These are phyloP conservation scores for Calephelis perditalis DNA, from an alignment of 2,888 invertebrate species.

Conservation along the genomic window DNA sequence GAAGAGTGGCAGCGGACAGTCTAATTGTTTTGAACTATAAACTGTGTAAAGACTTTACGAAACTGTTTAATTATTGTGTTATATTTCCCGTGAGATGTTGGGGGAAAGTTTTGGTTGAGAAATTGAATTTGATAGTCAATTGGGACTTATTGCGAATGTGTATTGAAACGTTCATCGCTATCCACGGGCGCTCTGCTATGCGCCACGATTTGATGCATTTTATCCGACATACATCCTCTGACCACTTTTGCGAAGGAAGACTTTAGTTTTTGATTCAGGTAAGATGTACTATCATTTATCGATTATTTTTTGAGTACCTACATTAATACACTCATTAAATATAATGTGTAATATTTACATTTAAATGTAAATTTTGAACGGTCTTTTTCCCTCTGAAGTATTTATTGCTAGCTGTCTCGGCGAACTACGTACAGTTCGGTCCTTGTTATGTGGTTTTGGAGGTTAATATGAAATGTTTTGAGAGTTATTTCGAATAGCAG, in stretches of 20 bases:
- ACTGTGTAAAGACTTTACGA: slow-evolving; percentile 41
- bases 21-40: slow-evolving; percentile 32
- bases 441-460: too few relatives aligned
- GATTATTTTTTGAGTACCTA: background rate
- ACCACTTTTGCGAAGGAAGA: slow-evolving; percentile 85
- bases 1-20: slow-evolving; percentile 31
- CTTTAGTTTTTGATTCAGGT: slow-evolving; percentile 51
- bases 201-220: slow-evolving; percentile 85
- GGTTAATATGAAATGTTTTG: too few relatives aligned
- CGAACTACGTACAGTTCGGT: too few relatives aligned
- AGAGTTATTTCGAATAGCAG: too few relatives aligned
- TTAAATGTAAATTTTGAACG: too few relatives aligned
- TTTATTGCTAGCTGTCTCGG: too few relatives aligned
- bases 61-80: slow-evolving; percentile 60
- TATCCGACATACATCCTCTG: slow-evolving; percentile 87
- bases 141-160: slow-evolving; percentile 75
- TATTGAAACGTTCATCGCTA: slow-evolving; percentile 76
- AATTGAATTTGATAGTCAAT: slow-evolving; percentile 55
- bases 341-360: too few relatives aligned
- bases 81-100: slow-evolving; percentile 65
- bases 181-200: slow-evolving; percentile 85
- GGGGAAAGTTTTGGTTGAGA: slow-evolving; percentile 63
- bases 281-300: slow-evolving; percentile 10
- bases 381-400: too few relatives aligned
- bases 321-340: background rate